phyloP scores from a whole-genome alignment of 2,888 invertebrate species.

The Chirona hameri region DNA sequence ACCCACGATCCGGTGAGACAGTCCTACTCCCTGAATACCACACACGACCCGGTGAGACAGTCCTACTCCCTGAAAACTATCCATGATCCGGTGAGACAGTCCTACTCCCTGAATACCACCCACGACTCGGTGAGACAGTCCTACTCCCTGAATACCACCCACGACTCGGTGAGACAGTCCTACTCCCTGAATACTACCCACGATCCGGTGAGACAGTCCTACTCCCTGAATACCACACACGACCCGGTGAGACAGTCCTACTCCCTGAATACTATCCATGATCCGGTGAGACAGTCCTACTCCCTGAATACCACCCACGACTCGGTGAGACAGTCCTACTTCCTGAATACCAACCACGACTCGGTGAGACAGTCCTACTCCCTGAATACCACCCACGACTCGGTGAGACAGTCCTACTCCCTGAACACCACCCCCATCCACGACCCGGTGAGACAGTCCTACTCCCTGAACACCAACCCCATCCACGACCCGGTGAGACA shows the following conservation, averaged over 20 bases:
- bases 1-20: slow-evolving; percentile 59
- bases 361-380: slow-evolving; percentile 52
- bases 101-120: slow-evolving; percentile 55
- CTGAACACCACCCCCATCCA: slow-evolving; percentile 61
- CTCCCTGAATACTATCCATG: slow-evolving; percentile 59
- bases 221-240: slow-evolving; percentile 57
- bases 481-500: slow-evolving; percentile 58
- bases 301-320: slow-evolving; percentile 61
- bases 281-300: slow-evolving; percentile 54
- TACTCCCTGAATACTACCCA: slow-evolving; percentile 58
- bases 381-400: slow-evolving; percentile 60
- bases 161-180: slow-evolving; percentile 58
- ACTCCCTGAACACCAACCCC: slow-evolving; percentile 58
- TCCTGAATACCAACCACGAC: slow-evolving; percentile 60
- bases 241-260: slow-evolving; percentile 54
- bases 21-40: slow-evolving; percentile 53
- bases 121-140: slow-evolving; percentile 56
- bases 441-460: slow-evolving; percentile 54
- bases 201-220: slow-evolving; percentile 54
- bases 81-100: slow-evolving; percentile 56
- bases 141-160: slow-evolving; percentile 56
- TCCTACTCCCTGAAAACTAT: slow-evolving; percentile 56
- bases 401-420: slow-evolving; percentile 53
- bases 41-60: slow-evolving; percentile 59
- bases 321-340: slow-evolving; percentile 51